Percentiles rank a stretch among this genome's conserved stretches.
phyloP scores from a whole-genome alignment of 2,797 vertebrate species.

The Bradypus variegatus region DNA sequence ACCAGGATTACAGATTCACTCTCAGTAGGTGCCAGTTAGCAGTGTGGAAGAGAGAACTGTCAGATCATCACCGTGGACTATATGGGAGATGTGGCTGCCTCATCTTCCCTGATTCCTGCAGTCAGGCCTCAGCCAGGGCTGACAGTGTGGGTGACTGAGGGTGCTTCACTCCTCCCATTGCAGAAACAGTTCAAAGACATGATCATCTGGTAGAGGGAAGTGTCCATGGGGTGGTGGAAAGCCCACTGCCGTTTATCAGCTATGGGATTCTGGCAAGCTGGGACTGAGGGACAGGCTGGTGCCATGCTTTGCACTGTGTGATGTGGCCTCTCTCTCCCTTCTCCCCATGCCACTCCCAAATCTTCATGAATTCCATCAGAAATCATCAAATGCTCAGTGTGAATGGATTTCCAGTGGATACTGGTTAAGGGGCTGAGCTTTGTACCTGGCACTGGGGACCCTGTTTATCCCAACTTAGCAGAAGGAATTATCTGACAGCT shows the following conservation, averaged over 20 bases:
- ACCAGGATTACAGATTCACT: neutral
- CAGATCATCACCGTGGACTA: neutral
- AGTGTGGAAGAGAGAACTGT: neutral
- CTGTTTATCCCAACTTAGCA: constrained; percentile 73
- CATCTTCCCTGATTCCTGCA: neutral
- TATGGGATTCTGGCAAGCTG: neutral
- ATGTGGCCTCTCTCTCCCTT: too few species aligned
- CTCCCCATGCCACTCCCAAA: neutral
- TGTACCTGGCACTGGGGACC: constrained; percentile 35
- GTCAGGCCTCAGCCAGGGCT: neutral
- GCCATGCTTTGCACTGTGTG: neutral
- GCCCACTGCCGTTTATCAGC: neutral
- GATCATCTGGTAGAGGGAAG: neutral
- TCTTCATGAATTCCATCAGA: neutral
- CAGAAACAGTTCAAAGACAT: neutral
- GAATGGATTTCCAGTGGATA: neutral
- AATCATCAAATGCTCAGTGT: neutral
- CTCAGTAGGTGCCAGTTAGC: neutral
- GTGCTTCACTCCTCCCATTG: neutral
- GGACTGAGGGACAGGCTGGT: neutral
- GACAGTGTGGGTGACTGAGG: neutral
- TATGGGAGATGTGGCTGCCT: neutral
- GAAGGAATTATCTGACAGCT: constrained; percentile 75
- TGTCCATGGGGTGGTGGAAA: neutral
- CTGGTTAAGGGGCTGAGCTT: neutral